Percentiles rank a stretch among this genome's conserved stretches.
These are phyloP conservation scores for Atractosteus spatula DNA, from an alignment of 2,113 vertebrate genomes.

Conservation along the genomic window DNA sequence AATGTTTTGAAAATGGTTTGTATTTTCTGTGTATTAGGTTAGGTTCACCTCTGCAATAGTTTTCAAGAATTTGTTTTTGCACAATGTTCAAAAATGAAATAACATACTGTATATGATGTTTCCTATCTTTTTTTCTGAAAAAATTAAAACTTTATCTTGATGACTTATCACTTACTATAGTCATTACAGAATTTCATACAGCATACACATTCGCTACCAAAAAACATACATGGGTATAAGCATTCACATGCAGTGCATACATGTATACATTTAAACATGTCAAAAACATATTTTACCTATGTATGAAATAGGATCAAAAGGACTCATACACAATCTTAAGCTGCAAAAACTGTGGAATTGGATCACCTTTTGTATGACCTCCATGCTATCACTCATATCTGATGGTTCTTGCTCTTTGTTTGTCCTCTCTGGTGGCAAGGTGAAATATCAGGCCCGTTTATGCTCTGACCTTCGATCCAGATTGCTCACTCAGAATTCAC, in stretches of 20 bases:
- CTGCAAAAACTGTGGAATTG: conserved; percentile 58
- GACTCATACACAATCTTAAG: conserved; percentile 46
- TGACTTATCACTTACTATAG: no score
- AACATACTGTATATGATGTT: no score
- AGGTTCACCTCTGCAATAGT: no score
- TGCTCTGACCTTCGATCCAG: conserved; percentile 55
- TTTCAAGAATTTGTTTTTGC: no score
- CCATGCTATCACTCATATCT: conserved; percentile 40
- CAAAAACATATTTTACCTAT: conserved; percentile 10
- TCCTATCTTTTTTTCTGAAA: no score
- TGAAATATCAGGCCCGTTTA: conserved; percentile 49
- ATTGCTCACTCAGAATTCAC: conserved; percentile 50
- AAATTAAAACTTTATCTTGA: no score
- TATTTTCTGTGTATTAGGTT: no score
- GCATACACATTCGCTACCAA: no score
- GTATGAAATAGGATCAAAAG: conserved; percentile 41
- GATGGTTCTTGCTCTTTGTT: conserved; percentile 35
- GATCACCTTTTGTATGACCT: conserved; percentile 53
- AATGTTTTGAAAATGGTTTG: no score
- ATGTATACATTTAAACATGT: conserved; percentile 28
- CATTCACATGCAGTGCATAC: conserved; percentile 19
- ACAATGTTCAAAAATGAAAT: no score
- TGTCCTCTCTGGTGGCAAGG: conserved; percentile 41
- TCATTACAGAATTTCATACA: no score
- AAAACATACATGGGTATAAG: neutral